Evolutionary conservation across 2,888 invertebrate genomes (phyloP).

Genomic region (Dryobota labecula): DNA sequence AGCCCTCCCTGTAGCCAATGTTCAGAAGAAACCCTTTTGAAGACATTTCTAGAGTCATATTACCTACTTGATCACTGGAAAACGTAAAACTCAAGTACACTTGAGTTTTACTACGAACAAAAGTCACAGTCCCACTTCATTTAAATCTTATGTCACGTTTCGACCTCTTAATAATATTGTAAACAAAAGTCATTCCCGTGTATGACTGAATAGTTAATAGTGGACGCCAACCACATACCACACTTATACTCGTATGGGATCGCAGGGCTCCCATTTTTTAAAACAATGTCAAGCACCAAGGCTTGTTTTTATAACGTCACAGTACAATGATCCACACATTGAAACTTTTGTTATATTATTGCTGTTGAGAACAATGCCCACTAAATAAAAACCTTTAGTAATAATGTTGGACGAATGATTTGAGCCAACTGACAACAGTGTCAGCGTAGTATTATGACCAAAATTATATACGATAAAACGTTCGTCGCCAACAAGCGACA

Average conservation of each 20-base stretch:
- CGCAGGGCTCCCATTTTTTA: conserved; percentile 52
- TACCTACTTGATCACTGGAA: conserved; percentile 6
- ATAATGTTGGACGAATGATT: conserved; percentile 40
- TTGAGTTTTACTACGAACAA: conserved; percentile 10
- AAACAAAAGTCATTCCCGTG: conserved; percentile 52
- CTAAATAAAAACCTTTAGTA: conserved; percentile 59
- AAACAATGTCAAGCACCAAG: conserved; percentile 63
- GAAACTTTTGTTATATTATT: conserved; percentile 57
- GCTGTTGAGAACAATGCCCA: conserved; percentile 58
- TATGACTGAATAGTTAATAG: conserved; percentile 28
- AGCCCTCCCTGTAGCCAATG: not conserved
- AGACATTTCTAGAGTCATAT: not conserved
- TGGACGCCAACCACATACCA: conserved; percentile 56
- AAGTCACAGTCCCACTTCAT: conserved; percentile 45
- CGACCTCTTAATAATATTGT: conserved; percentile 49
- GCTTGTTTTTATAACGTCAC: conserved; percentile 62
- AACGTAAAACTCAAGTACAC: conserved; percentile 20
- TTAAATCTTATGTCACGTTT: conserved; percentile 49
- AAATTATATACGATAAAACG: conserved; percentile 21
- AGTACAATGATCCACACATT: conserved; percentile 62
- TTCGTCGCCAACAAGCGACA: conserved; percentile 18
- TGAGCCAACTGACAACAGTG: conserved; percentile 38
- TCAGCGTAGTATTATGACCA: conserved; percentile 12
- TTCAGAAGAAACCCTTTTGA: not conserved
- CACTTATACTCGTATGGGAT: conserved; percentile 44